Evolutionary conservation across 1,140 invertebrate species (phyloP), one percentile per base, ranked within the genome.

Genomic region (Drosophila eugracilis): DNA sequence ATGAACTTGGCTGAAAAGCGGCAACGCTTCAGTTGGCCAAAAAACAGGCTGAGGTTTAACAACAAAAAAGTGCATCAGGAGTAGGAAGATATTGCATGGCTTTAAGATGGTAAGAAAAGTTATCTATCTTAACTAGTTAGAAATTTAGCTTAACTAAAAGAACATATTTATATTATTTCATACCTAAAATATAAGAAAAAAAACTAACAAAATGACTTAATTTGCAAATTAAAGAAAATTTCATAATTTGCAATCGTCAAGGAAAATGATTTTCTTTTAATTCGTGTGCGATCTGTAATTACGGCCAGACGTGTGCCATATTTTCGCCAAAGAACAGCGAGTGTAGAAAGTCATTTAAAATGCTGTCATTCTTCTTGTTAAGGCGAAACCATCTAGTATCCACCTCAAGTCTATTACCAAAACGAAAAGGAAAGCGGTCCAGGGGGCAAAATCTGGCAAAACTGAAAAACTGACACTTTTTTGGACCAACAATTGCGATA

Each of bases 1-100:
- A 69, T 81, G 73, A 83, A 83, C 77, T 80, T 80, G 78, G 47
- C 37, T 67, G 80, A 72, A 85, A 62, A 59, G 28, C 48, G 79
- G 79, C 79, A 84, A 83, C 78, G 45, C 24, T 48, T 66, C 58
- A 30, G 1, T 74, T 17, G 45, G 45, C 28, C 39, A 62, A 52
- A 53, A 62, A 52, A 53, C 53, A 66, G 34, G 63, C 63, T 52
- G 45, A 12, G 44, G 15, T 66, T 66, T 59, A 59, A 17, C 24
- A 41, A 34, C 60, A 39, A 39, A 30, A 30, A 37, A 50, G n/a
- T 30, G 9, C 30, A n/a, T n/a, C n/a, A 28, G 17, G 41, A 55
- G 21, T 48, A 44, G 49, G 59, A 65, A 55, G 63, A 67, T 37
- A 66, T 42, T 7, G 17, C 22, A 50, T 7, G 12, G 37, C 19